These are phyloP conservation scores for Gulo gulo DNA, from an alignment of 2,113 vertebrate genomes.

Conservation along the genomic window DNA sequence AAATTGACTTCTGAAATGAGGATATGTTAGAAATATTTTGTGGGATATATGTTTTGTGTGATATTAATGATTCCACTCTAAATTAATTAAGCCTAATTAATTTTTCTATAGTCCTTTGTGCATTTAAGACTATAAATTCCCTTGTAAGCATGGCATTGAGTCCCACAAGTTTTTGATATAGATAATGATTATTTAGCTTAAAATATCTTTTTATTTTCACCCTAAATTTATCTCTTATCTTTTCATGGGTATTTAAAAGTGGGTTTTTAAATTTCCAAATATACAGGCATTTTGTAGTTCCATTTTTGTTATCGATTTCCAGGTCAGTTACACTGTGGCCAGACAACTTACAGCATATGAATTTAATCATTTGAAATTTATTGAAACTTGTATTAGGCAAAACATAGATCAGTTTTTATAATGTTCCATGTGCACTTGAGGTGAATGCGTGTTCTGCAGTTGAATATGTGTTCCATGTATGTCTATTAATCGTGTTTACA, in stretches of 20 bases:
- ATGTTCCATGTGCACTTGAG: not conserved
- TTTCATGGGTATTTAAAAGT: not conserved
- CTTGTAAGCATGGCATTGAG: not conserved
- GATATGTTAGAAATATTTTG: not conserved
- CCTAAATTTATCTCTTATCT: not conserved
- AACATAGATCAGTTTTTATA: not conserved
- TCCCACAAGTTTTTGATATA: not conserved
- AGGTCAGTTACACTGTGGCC: not conserved
- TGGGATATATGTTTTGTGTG: not conserved
- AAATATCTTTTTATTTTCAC: not conserved
- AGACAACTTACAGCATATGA: not conserved
- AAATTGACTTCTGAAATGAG: not conserved
- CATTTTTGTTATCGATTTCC: not conserved
- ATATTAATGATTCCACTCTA: not conserved
- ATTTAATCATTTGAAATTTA: constrained; percentile 12
- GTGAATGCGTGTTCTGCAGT: not conserved
- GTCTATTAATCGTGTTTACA: not conserved
- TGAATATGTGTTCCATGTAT: not conserved
- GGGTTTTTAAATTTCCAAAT: not conserved
- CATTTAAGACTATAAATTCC: not conserved
- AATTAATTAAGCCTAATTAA: not conserved
- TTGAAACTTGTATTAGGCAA: not conserved
- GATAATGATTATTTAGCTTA: not conserved
- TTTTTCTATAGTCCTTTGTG: not conserved
- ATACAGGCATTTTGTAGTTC: not conserved